Conservation (phyloP, 2,797 vertebrate species). For the Hydrocynus forskahlii region DNA sequence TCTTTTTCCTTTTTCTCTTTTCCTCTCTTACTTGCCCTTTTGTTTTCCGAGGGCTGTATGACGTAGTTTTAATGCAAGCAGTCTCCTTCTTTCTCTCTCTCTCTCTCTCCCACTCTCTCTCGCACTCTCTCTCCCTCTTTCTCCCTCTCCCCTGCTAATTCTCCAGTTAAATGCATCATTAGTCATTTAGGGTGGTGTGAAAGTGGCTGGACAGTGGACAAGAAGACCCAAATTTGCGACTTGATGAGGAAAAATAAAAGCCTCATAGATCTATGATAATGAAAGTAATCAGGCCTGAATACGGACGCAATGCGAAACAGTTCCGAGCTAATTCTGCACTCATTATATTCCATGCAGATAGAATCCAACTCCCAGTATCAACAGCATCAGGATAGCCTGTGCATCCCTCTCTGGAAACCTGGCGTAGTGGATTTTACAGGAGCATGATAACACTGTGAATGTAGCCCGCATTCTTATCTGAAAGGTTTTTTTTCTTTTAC, state of each 20-base stretch:
- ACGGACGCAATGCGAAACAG: conserved; percentile 58
- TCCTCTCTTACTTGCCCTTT: conserved; percentile 55
- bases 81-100: conserved; percentile 16
- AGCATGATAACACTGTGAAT: conserved; percentile 22
- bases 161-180: conserved; percentile 74
- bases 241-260: conserved; percentile 68
- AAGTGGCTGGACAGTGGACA: conserved; percentile 71
- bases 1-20: conserved; percentile 59
- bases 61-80: conserved; percentile 59
- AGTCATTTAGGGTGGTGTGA: conserved; percentile 73
- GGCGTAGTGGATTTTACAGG: conserved; percentile 42
- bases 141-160: conserved; percentile 64
- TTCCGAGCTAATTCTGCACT: conserved; percentile 59
- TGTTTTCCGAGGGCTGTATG: conserved; percentile 63
- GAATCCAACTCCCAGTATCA: conserved; percentile 41
- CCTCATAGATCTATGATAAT: conserved; percentile 66
- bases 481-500: conserved; percentile 43
- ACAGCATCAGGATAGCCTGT: conserved; percentile 41
- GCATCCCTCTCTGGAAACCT: conserved; percentile 24
- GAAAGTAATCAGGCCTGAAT: conserved; percentile 65
- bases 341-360: conserved; percentile 59
- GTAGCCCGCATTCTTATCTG: conserved; percentile 33
- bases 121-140: conserved; percentile 3
- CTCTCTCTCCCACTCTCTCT: conserved; percentile 30
- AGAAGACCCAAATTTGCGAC: conserved; percentile 68